Percentiles rank a stretch among this genome's conserved stretches.
Conservation (phyloP, 23 tunicate species). For the Aplidium turbinatum region DNA sequence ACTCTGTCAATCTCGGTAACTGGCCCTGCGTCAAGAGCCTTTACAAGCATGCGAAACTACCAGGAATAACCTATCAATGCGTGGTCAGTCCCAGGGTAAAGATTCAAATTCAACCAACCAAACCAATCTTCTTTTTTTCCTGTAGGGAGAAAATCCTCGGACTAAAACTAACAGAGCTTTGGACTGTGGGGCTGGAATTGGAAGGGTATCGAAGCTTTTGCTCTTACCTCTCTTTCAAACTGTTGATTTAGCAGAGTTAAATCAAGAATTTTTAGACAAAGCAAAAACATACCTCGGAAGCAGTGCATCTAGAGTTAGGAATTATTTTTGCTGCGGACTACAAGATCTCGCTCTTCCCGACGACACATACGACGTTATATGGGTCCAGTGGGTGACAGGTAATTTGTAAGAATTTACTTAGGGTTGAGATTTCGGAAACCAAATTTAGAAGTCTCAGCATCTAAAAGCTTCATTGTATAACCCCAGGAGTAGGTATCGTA, state of each 20-base stretch:
- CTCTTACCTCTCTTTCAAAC: slow-evolving; percentile 66
- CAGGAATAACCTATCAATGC: too few species aligned
- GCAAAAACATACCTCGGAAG: slow-evolving; percentile 60
- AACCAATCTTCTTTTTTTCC: too few species aligned
- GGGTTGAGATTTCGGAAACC: too few species aligned
- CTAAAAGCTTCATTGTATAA: too few species aligned
- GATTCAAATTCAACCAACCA: too few species aligned
- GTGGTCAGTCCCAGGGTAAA: too few species aligned
- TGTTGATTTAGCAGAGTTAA: slow-evolving; percentile 86
- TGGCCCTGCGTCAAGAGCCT: too few species aligned
- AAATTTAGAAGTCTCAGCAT: too few species aligned
- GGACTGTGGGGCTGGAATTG: slow-evolving; percentile 98
- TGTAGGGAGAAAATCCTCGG: slow-evolving; percentile 16
- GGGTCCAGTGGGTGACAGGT: slow-evolving; percentile 98
- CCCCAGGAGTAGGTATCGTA: too few species aligned
- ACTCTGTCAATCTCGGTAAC: too few species aligned
- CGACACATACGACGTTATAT: slow-evolving; percentile 69
- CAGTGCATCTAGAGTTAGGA: slow-evolving; percentile 44
- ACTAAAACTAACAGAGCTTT: slow-evolving; percentile 47
- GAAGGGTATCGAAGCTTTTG: slow-evolving; percentile 75
- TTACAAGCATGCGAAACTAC: too few species aligned
- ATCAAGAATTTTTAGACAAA: slow-evolving; percentile 56
- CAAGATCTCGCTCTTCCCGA: slow-evolving; percentile 51
- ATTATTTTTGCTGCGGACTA: slow-evolving; percentile 72
- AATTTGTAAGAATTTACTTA: too few species aligned